phyloP scores from a whole-genome alignment of 2,888 invertebrate genomes.

The Leptarthrus brevirostris region DNA sequence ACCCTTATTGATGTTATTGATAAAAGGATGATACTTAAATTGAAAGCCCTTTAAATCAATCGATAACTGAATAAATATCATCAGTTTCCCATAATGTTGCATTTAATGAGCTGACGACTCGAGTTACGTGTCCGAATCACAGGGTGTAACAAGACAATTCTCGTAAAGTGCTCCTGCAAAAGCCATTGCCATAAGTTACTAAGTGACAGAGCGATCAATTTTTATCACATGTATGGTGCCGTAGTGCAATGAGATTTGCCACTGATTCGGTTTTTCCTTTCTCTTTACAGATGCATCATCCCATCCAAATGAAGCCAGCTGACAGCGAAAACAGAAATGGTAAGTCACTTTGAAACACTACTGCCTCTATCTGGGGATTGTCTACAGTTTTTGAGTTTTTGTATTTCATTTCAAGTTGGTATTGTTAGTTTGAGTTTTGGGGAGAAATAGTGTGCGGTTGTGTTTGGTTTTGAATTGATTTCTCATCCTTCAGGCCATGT shows the following conservation, averaged over 20 bases:
- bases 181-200: constrained; percentile 19
- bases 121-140: neutral
- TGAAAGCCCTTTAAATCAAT: neutral
- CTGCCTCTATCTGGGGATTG: constrained; percentile 2
- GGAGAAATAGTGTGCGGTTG: constrained; percentile 41
- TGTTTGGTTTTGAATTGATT: constrained; percentile 52
- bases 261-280: constrained; percentile 57
- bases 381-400: constrained; percentile 35
- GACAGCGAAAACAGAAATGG: constrained; percentile 99
- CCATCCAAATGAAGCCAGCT: constrained; percentile 99
- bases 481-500: constrained; percentile 48
- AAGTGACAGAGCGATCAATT: constrained; percentile 31
- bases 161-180: neutral
- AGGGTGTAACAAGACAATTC: constrained; percentile 23
- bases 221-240: constrained; percentile 39
- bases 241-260: constrained; percentile 16
- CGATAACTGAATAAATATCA: neutral
- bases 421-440: too few relatives aligned
- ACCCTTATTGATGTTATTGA: too few relatives aligned
- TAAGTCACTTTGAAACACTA: constrained; percentile 69
- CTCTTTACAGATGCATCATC: constrained; percentile 95
- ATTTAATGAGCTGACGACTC: constrained; percentile 6
- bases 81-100: neutral
- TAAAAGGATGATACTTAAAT: too few relatives aligned
- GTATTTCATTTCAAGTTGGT: constrained; percentile 35